Conservation (phyloP, 2,113 vertebrate species). For the Grammomys dolichurus region DNA sequence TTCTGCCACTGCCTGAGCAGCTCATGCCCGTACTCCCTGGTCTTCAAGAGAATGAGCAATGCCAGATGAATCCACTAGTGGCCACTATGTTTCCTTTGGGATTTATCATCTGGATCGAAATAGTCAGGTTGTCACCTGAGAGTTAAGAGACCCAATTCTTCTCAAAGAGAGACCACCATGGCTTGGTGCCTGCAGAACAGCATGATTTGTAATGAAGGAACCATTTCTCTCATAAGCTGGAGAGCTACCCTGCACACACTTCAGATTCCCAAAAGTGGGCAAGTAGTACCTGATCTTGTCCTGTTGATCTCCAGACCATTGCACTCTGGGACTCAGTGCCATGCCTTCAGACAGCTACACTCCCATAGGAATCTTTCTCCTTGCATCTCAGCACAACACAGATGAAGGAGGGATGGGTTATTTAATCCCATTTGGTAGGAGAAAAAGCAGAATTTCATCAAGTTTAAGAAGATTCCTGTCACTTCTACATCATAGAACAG, state of each 20-base stretch:
- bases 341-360: rapidly evolving
- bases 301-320: not conserved
- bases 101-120: not conserved
- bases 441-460: not conserved
- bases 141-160: not conserved
- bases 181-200: not conserved
- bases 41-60: rapidly evolving
- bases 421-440: too few relatives aligned
- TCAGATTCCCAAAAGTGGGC: not conserved
- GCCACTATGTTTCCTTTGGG: not conserved
- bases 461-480: not conserved
- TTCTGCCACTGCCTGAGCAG: not conserved
- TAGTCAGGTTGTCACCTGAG: too few relatives aligned
- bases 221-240: not conserved
- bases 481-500: not conserved
- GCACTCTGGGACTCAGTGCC: not conserved
- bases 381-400: too few relatives aligned
- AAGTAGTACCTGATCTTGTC: not conserved
- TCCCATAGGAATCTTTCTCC: not conserved
- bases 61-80: not conserved
- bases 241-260: rapidly evolving
- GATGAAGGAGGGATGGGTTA: not conserved
- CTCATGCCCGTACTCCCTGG: not conserved
- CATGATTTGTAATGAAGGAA: not conserved
- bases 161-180: not conserved